Evolutionary conservation across 2,888 invertebrate species (phyloP).

Genomic region (Ceratothoa steindachneri): DNA sequence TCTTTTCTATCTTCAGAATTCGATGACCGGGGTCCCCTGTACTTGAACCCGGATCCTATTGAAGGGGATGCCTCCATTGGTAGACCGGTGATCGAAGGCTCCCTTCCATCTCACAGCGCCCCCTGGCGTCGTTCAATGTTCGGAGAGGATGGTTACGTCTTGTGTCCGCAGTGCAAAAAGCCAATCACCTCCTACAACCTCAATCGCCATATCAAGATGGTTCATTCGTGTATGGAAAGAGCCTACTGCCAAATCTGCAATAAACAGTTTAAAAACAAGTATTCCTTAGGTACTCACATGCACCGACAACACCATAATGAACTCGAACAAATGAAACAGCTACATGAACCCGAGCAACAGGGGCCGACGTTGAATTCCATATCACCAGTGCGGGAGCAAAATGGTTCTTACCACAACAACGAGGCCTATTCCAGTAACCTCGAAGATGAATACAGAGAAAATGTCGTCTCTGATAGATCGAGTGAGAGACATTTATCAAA

Average conservation of each 20-base stretch:
- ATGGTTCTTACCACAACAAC: not conserved
- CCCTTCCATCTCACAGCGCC: not conserved
- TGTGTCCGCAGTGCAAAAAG: constrained; percentile 46
- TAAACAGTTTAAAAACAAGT: constrained; percentile 46
- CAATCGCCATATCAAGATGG: constrained; percentile 45
- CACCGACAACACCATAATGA: constrained; percentile 37
- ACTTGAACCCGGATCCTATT: not conserved
- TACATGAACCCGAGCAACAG: not conserved
- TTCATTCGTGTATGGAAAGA: constrained; percentile 45
- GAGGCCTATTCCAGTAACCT: not conserved
- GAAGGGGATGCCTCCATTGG: not conserved
- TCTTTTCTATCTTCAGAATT: not conserved
- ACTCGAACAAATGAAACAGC: not conserved
- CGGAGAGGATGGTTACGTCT: constrained; percentile 27
- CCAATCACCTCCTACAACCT: constrained; percentile 46
- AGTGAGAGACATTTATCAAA: too few species aligned
- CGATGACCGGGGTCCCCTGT: not conserved
- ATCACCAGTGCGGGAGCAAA: not conserved
- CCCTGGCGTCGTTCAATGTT: not conserved
- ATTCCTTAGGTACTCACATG: constrained; percentile 43
- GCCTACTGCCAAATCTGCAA: constrained; percentile 38
- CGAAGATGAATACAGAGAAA: too few species aligned
- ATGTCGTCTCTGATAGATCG: too few species aligned
- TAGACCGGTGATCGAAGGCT: not conserved
- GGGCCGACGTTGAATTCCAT: not conserved